These are phyloP conservation scores for Lamprologus tigripictilis DNA, from an alignment of 2,113 vertebrate genomes.

Conservation along the genomic window DNA sequence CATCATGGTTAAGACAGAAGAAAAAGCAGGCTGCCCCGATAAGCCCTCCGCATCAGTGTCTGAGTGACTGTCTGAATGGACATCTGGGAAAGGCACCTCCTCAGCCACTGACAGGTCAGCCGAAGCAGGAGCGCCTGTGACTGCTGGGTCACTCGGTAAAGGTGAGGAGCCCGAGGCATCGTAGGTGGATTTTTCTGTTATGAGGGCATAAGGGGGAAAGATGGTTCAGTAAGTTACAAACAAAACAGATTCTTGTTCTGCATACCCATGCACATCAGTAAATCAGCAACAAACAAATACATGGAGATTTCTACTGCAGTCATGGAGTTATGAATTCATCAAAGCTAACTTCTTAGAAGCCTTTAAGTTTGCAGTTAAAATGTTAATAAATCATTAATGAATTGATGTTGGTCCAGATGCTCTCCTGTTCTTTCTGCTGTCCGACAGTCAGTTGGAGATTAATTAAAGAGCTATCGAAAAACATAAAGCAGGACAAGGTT, in stretches of 20 bases:
- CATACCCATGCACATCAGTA: neutral
- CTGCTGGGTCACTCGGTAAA: conserved; percentile 23
- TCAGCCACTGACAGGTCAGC: conserved; percentile 34
- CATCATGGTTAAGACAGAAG: conserved; percentile 64
- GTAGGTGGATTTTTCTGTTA: conserved; percentile 60
- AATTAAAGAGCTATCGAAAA: neutral
- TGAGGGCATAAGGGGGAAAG: neutral
- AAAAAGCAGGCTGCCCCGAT: conserved; percentile 63
- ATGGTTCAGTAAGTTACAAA: neutral
- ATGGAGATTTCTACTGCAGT: neutral
- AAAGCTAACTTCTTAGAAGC: neutral
- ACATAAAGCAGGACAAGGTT: neutral
- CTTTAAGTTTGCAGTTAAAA: neutral
- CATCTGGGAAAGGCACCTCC: conserved; percentile 48
- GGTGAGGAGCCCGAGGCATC: conserved; percentile 68
- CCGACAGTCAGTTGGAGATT: neutral
- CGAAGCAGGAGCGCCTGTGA: conserved; percentile 32
- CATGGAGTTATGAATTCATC: neutral
- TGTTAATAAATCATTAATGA: neutral
- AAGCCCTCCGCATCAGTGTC: conserved; percentile 41
- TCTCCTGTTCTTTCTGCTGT: neutral
- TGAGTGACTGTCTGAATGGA: conserved; percentile 46
- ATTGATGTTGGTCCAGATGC: neutral
- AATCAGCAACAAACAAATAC: neutral
- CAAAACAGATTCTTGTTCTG: neutral